Evolutionary conservation across 2,797 vertebrate species (phyloP).

Genomic region (Thalassophryne amazonica): DNA sequence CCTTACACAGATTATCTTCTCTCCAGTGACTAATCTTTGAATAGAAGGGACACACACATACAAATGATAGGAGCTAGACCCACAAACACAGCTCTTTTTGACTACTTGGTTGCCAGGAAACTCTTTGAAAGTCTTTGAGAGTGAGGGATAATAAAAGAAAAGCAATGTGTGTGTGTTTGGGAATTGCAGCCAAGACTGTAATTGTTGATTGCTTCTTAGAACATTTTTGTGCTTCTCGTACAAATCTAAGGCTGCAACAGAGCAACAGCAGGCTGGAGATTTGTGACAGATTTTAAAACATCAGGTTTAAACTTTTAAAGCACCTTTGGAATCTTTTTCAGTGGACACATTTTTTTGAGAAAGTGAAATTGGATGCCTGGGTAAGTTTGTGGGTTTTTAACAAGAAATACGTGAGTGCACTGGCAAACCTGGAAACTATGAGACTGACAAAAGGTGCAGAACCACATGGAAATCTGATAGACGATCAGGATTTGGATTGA

Average conservation of each 20-base stretch:
- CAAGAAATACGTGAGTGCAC: slow-evolving; percentile 1
- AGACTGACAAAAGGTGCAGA: no score
- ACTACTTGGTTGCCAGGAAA: slow-evolving; percentile 74
- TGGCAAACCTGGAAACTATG: no score
- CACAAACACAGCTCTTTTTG: slow-evolving; percentile 67
- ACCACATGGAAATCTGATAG: no score
- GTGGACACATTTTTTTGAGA: slow-evolving; percentile 6
- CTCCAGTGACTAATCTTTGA: slow-evolving; percentile 61
- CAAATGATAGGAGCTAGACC: slow-evolving; percentile 35
- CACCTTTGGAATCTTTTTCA: neutral
- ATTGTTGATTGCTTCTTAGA: slow-evolving; percentile 42
- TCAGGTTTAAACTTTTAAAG: neutral
- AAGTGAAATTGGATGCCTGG: slow-evolving; percentile 13
- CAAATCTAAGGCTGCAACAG: neutral
- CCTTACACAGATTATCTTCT: slow-evolving; percentile 51
- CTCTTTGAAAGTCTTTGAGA: slow-evolving; percentile 67
- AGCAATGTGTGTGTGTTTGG: slow-evolving; percentile 32
- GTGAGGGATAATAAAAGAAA: slow-evolving; percentile 68
- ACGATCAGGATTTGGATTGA: no score
- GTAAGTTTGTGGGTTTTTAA: slow-evolving; percentile 40
- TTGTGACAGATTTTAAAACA: slow-evolving; percentile 23
- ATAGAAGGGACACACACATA: slow-evolving; percentile 42
- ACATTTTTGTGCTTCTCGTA: slow-evolving; percentile 18
- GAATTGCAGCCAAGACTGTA: slow-evolving; percentile 26
- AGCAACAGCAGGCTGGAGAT: slow-evolving; percentile 8